Base-by-base conservation (phyloP, 92 coral and sea anemone genomes). In the Pocillopora meandrina region DNA sequence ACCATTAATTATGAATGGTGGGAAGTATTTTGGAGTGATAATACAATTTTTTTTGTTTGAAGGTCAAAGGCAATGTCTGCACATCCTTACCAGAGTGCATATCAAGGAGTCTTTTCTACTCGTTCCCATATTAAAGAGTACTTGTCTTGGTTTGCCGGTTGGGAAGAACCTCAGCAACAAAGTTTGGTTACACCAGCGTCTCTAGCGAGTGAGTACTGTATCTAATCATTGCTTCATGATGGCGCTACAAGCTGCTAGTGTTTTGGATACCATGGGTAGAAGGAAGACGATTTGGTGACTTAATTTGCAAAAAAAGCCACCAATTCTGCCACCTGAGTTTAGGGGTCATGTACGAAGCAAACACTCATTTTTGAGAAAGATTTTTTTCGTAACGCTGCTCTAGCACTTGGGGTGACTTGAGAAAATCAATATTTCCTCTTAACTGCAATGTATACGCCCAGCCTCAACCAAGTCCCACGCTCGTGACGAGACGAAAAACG, bases 21-120 rank as follows among this genome's bases (percentile, higher is more conserved):
- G 52, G 52, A 7, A 0, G 52, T 42, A 7, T 42, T 56, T 47
- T 72, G 5, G 72, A 59, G 72, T 23, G 16, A 52, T 34, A 33
- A 57, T 56, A 70, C 52, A 42, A 42, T 42, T 4, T 19, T 20
- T 33, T 52, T 13, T 60, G 9, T 14, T 68, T 70, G 57, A 17
- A 81, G 85, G 73, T 58, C 87, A 33, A 61, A 55, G 47, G 62
- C 85, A 21, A 77, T 81, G 49, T 82, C 91, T 49, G 34, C 84
- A 13, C 67, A 47, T 65, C 93, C 95, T 4, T 93, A 87, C 79
- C 64, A 73, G 64, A 91, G 95, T 85, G 97, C 95, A 15, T 86
- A 84, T 61, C 93, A 93, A 58, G 97, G 97, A 6, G 90, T 93
- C 9, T 93, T 93, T 72, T 61, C 52, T 35, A 93, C 89, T 21